Evolutionary conservation across 2,797 vertebrate genomes (phyloP).

Genomic region (Brotula barbata): DNA sequence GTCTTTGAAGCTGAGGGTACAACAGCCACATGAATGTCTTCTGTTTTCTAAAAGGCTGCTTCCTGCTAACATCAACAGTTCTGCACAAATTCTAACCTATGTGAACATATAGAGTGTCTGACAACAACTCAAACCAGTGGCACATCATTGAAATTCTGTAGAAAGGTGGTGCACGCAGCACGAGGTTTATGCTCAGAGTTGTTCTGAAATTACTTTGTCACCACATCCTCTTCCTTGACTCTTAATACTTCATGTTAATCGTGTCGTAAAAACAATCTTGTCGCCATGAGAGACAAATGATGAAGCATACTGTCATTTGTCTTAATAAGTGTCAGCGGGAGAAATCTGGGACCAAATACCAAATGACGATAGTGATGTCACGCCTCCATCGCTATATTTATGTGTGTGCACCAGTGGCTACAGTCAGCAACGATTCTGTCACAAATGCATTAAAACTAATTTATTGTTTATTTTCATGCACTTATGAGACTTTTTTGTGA

Average conservation of each 20-base stretch:
- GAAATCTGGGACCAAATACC: no score
- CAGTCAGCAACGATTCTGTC: no score
- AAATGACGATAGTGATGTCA: no score
- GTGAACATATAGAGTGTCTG: background rate
- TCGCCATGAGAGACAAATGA: no score
- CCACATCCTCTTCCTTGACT: slow-evolving; percentile 70
- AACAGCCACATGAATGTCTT: slow-evolving; percentile 56
- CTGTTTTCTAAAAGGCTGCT: slow-evolving; percentile 23
- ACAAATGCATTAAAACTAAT: no score
- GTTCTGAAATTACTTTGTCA: slow-evolving; percentile 60
- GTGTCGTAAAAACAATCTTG: slow-evolving; percentile 43
- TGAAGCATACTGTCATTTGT: no score
- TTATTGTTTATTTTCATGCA: no score
- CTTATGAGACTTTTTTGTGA: no score
- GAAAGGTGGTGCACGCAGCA: slow-evolving; percentile 50
- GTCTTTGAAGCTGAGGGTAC: slow-evolving; percentile 40
- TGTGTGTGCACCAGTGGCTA: no score
- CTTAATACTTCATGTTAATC: slow-evolving; percentile 4
- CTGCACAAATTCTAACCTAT: no score
- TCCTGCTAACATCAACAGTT: slow-evolving; percentile 17
- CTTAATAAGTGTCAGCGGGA: no score
- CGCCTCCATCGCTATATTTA: no score
- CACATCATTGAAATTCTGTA: slow-evolving; percentile 25
- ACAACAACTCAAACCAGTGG: background rate
- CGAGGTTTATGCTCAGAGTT: slow-evolving; percentile 18